Evolutionary conservation across 2,797 vertebrate genomes (phyloP), one percentile per base, ranked within the genome.

Genomic region (Halcyon smyrnensis): DNA sequence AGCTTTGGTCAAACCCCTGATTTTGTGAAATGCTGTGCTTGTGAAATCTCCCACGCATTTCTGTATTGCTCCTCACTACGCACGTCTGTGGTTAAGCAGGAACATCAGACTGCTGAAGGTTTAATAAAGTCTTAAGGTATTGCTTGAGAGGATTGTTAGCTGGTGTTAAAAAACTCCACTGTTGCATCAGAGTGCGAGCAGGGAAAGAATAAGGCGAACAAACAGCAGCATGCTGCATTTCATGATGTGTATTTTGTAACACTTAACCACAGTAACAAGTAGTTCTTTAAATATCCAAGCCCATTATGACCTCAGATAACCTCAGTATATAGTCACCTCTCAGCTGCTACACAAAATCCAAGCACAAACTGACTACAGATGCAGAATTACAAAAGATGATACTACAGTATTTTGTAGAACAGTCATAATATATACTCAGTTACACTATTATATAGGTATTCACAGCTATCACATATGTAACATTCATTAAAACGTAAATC

Each of bases 211-310:
- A 46, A 93, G n/a, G 32, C 79, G 80, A 88, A 64, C 39, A 39
- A 84, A 75, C n/a, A 91, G 21, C 50, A 57, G 43, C 2, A 12
- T 53, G 60, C 82, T 80, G 28, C 37, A 69, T 94, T 65, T 70
- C 36, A 65, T 24, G 32, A 73, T 74, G 46, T 1, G 0, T 21
- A 70, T 80, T 95, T 87, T 68, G 43, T 37, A 90, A 88, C n/a
- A 67, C 50, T 75, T 88, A 77, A 87, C 60, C 90, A 82, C 39
- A 67, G 25, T 15, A 37, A 89, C 77, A 86, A 85, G 63, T 14
- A 64, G 59, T 65, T 91, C 85, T 92, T 68, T 68, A 95, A 93
- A 92, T 74, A 86, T 36, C 54, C 63, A 62, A 81, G 34, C 41
- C 16, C 75, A 76, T 32, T 59, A 21, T 3, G 63, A 27, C 54